Evolutionary conservation across 1,140 invertebrate genomes (phyloP), one percentile per base, ranked within the genome.

Genomic region (Pogonomyrmex barbatus): DNA sequence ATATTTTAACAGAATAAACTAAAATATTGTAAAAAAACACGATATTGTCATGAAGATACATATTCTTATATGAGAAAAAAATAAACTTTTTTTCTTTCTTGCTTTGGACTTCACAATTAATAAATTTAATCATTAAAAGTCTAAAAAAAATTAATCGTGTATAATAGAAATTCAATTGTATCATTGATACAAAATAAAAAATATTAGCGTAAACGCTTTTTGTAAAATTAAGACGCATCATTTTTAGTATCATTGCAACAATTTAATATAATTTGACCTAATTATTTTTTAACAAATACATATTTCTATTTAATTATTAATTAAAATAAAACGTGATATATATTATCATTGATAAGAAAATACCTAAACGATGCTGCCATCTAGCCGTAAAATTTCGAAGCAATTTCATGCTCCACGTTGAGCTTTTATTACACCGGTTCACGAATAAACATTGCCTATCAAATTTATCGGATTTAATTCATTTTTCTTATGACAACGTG

Each of bases 371-470:
- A 0, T 10, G 54, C 68, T 50, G 54, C 68, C 79, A 75, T 12
- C 79, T 82, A 33, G 12, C 33, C 17, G 47, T 10, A 4, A 24
- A 39, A 50, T 75, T 60, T 39, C n/a, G 30, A 62, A 83, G 2
- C 42, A 50, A 62, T 68, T 0, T 10, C 30, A 14, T 9, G 2
- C n/a, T 39, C 14, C 68, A 75, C 68, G 52, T 70, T 81, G 54
- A 54, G 30, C 52, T n/a, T 14, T 68, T 39, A 4, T 65, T n/a
- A 12, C 2, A 47, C 24, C 65, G 14, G 14, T 36, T 36, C 36
- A 42, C 2, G 47, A 24, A 39, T 47, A 17, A 82, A 50, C 50
- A 58, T n/a, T 17, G 24, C 33, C 24, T 39, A n/a, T 54, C 12
- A 14, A 52, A 8, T 54, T 56, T 30, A 8, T 77, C 14, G 1